Conservation (phyloP, 2,797 vertebrate genomes). For the Melanotaenia boesemani region DNA sequence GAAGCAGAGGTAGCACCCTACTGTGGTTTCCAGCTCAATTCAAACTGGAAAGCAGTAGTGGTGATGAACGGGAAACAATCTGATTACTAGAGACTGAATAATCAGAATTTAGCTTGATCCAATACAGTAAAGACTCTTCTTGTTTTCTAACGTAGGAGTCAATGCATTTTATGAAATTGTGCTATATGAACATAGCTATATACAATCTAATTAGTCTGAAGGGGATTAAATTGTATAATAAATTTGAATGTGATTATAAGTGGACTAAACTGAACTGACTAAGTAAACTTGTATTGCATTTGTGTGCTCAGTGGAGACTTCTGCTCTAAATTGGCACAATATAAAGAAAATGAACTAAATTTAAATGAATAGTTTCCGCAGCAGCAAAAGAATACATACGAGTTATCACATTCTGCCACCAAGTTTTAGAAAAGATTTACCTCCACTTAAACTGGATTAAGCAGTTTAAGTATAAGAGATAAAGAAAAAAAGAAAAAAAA, state of each 20-base stretch:
- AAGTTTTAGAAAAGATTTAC: slow-evolving; percentile 12
- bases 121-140: too few species aligned
- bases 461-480: neutral
- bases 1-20: too few species aligned
- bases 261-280: neutral
- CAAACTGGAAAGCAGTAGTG: too few species aligned
- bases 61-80: too few species aligned
- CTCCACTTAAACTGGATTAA: slow-evolving; percentile 7
- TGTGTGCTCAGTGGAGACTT: neutral
- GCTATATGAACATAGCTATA: neutral
- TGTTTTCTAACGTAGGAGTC: too few species aligned
- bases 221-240: neutral
- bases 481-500: neutral
- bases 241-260: neutral
- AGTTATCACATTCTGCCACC: neutral
- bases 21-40: too few species aligned
- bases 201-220: too few species aligned
- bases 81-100: too few species aligned
- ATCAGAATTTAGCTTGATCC: too few species aligned
- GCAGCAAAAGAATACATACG: neutral
- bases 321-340: too few species aligned
- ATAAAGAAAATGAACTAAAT: neutral
- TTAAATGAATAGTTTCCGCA: neutral
- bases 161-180: neutral
- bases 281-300: neutral